Evolutionary conservation across 2,888 invertebrate genomes (phyloP).

Genomic region (Melanchra persicariae): DNA sequence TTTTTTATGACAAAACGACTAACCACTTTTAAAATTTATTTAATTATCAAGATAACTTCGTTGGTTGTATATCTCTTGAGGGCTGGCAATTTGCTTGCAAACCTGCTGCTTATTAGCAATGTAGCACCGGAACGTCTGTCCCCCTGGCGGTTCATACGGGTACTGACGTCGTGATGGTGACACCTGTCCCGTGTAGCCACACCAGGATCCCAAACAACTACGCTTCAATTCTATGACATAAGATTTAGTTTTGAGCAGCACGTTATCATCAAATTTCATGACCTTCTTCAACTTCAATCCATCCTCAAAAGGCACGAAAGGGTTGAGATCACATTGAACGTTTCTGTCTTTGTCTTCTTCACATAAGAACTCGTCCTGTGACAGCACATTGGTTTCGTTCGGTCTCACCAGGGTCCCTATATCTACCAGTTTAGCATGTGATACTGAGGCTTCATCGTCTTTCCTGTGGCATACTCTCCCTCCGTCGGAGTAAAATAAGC

Average conservation of each 20-base stretch:
- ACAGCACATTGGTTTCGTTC: conserved; percentile 77
- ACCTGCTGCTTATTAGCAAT: too few relatives aligned
- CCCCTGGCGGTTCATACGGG: conserved; percentile 68
- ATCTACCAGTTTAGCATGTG: conserved; percentile 79
- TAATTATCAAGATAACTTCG: too few relatives aligned
- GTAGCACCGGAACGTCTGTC: too few relatives aligned
- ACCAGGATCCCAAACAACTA: conserved; percentile 78
- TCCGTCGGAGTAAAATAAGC: conserved; percentile 81
- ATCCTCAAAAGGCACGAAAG: conserved; percentile 75
- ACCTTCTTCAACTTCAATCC: conserved; percentile 76
- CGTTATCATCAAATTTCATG: conserved; percentile 67
- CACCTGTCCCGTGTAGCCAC: conserved; percentile 79
- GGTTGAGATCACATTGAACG: conserved; percentile 81
- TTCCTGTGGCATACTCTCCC: conserved; percentile 83
- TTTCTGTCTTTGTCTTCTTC: conserved; percentile 75
- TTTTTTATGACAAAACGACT: too few relatives aligned
- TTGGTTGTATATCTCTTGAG: too few relatives aligned
- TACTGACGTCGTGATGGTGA: conserved; percentile 69
- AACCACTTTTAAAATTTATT: too few relatives aligned
- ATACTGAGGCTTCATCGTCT: conserved; percentile 71
- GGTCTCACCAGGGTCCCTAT: conserved; percentile 80
- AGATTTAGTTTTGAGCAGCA: conserved; percentile 77
- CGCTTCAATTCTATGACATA: conserved; percentile 74
- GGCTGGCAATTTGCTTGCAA: too few relatives aligned
- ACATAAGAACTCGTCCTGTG: conserved; percentile 85